Percentiles rank a stretch among this genome's conserved stretches.
Evolutionary conservation across 2,888 invertebrate genomes (phyloP).

Genomic region (Hecatera dysodea): DNA sequence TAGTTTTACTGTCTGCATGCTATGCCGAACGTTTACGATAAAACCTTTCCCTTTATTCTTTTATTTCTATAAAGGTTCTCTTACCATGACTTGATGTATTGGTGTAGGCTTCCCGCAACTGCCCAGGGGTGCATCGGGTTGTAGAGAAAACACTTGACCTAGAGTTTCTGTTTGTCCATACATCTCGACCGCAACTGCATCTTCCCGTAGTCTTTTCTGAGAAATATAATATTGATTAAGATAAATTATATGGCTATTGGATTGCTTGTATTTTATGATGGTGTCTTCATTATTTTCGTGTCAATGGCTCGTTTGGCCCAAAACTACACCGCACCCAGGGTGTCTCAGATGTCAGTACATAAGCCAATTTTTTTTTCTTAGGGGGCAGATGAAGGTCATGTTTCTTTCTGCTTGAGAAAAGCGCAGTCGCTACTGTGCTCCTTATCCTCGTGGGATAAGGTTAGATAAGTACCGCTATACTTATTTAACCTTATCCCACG

Average conservation of each 20-base stretch:
- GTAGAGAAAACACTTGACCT: constrained; percentile 72
- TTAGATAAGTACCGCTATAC: no score
- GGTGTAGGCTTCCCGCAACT: constrained; percentile 71
- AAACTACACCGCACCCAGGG: neutral
- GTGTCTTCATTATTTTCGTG: neutral
- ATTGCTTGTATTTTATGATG: neutral
- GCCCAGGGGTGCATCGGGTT: constrained; percentile 70
- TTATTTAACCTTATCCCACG: no score
- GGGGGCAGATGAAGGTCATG: no score
- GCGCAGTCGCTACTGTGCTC: no score
- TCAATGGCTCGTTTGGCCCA: neutral
- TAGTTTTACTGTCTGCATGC: no score
- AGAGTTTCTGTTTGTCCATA: constrained; percentile 82
- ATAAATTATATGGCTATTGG: neutral
- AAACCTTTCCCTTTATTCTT: no score
- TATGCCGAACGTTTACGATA: no score
- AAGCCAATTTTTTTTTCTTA: neutral
- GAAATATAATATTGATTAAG: neutral
- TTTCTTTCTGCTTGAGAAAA: no score
- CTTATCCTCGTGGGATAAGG: no score
- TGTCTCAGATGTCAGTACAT: no score
- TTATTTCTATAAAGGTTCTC: no score
- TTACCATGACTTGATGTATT: constrained; percentile 72
- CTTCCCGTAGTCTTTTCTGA: constrained; percentile 70
- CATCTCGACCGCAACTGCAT: constrained; percentile 68